Conservation (phyloP, 2,888 invertebrate genomes). For the Sepiola atlantica region DNA sequence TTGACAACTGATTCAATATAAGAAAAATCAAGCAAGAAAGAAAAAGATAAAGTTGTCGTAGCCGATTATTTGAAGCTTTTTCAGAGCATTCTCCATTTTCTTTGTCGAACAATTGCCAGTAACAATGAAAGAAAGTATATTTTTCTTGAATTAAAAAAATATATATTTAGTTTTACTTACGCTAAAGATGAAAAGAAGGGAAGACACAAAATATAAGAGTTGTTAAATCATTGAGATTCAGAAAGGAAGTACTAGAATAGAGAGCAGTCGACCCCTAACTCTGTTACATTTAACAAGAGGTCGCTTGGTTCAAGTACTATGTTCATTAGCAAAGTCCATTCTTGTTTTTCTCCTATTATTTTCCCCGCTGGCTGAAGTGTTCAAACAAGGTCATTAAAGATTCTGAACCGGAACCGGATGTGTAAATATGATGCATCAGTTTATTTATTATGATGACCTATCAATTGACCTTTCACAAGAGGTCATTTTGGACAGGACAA, state of each 20-base stretch:
- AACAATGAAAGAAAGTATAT: too few relatives aligned
- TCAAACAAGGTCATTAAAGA: conserved; percentile 32
- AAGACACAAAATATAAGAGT: background rate
- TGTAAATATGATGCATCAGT: conserved; percentile 13
- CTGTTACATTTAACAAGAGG: background rate
- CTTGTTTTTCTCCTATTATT: background rate
- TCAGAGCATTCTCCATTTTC: too few relatives aligned
- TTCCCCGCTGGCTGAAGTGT: background rate
- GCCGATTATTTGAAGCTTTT: too few relatives aligned
- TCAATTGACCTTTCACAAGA: background rate
- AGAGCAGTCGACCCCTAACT: background rate
- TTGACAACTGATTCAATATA: too few relatives aligned
- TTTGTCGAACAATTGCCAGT: too few relatives aligned
- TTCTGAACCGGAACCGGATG: background rate
- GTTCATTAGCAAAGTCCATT: background rate
- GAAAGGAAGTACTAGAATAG: background rate
- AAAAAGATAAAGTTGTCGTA: too few relatives aligned
- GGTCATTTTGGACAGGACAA: background rate
- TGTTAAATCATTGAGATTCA: background rate
- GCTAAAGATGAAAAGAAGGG: background rate
- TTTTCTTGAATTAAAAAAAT: too few relatives aligned
- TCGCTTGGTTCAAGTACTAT: background rate
- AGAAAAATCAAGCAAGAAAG: too few relatives aligned
- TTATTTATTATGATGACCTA: background rate
- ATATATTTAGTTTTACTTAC: too few relatives aligned